Conservation (phyloP, 2,113 vertebrate genomes). For the Ageneiosus marmoratus region DNA sequence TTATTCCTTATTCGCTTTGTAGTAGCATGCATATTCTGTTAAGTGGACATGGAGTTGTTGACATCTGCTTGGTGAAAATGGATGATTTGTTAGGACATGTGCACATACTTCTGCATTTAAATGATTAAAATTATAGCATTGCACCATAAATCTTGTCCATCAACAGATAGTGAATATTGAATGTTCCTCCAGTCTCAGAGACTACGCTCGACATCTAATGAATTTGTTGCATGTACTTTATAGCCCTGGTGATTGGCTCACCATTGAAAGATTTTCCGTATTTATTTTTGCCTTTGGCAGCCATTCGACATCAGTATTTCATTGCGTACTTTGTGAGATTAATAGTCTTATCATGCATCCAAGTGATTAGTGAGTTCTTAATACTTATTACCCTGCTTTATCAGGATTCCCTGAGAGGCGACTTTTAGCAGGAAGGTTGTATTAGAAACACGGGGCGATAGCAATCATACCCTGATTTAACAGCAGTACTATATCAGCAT, state of each 20-base stretch:
- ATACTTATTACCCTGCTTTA: conserved; percentile 78
- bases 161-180: conserved; percentile 56
- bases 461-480: conserved; percentile 67
- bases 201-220: conserved; percentile 63
- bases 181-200: conserved; percentile 48
- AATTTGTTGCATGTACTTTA: conserved; percentile 63
- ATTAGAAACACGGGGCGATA: conserved; percentile 64
- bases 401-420: conserved; percentile 69
- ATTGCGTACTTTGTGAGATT: conserved; percentile 68
- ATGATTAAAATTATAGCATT: conserved; percentile 53
- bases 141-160: conserved; percentile 63
- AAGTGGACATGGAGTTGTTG: conserved; percentile 50
- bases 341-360: conserved; percentile 76
- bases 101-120: conserved; percentile 40
- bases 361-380: conserved; percentile 79
- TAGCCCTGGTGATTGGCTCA: conserved; percentile 54
- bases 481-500: conserved; percentile 59
- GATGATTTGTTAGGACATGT: conserved; percentile 57
- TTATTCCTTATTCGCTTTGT: conserved; percentile 7
- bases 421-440: conserved; percentile 69
- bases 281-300: conserved; percentile 51
- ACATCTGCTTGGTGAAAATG: conserved; percentile 51
- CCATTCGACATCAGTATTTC: conserved; percentile 57
- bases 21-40: conserved; percentile 5
- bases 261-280: conserved; percentile 48